phyloP scores from a whole-genome alignment of 2,888 invertebrate species.

The Dynastes tityus region DNA sequence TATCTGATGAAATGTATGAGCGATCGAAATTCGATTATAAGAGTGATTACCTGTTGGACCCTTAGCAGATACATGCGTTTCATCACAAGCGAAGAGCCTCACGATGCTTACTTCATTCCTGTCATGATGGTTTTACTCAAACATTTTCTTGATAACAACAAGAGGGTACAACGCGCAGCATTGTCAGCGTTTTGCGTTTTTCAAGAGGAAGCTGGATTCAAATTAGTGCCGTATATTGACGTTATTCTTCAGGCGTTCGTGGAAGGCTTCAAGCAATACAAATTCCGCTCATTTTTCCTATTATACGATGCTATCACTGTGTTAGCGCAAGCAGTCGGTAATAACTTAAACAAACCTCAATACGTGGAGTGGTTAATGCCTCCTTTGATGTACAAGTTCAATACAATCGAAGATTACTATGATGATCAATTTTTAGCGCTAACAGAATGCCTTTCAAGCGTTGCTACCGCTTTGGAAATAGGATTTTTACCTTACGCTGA shows the following conservation, averaged over 20 bases:
- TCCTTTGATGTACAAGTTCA: slow-evolving; percentile 83
- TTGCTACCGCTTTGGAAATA: slow-evolving; percentile 82
- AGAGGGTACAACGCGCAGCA: slow-evolving; percentile 84
- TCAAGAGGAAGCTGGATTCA: slow-evolving; percentile 84
- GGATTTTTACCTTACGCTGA: slow-evolving; percentile 84
- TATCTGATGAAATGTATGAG: slow-evolving; percentile 79
- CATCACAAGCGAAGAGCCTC: slow-evolving; percentile 77
- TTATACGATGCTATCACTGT: slow-evolving; percentile 86
- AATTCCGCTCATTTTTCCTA: slow-evolving; percentile 82
- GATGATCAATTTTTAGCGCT: slow-evolving; percentile 81
- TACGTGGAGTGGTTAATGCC: slow-evolving; percentile 82
- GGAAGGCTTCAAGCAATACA: slow-evolving; percentile 79
- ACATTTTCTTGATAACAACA: slow-evolving; percentile 82
- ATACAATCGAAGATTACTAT: slow-evolving; percentile 80
- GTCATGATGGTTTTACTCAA: slow-evolving; percentile 81
- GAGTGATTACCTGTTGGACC: slow-evolving; percentile 87
- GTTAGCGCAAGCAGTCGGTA: slow-evolving; percentile 82
- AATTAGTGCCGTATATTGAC: slow-evolving; percentile 81
- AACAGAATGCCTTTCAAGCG: slow-evolving; percentile 82
- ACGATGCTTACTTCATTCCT: slow-evolving; percentile 76
- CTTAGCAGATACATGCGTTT: slow-evolving; percentile 82
- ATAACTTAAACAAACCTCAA: slow-evolving; percentile 79
- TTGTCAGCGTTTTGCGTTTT: slow-evolving; percentile 86
- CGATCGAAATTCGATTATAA: slow-evolving; percentile 80
- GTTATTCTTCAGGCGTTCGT: slow-evolving; percentile 82